Percentiles rank a stretch among this genome's conserved stretches.
Evolutionary conservation across 2,797 vertebrate genomes (phyloP).

Genomic region (Mareca strepera): DNA sequence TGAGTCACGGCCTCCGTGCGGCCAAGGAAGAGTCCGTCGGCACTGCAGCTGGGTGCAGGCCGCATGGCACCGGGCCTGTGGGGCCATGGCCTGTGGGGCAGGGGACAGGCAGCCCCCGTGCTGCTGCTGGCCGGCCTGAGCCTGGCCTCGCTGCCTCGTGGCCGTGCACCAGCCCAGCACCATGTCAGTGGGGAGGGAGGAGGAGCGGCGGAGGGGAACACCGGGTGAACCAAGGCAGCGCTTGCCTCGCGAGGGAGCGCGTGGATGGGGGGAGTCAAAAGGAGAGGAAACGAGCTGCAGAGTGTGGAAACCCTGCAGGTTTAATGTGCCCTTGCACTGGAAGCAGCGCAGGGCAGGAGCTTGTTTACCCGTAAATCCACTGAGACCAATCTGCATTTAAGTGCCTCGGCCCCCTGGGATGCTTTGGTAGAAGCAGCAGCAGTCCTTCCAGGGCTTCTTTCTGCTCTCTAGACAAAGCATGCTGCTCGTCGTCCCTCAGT

Average conservation of each 20-base stretch:
- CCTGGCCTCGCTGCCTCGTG: accelerated
- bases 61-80: not conserved
- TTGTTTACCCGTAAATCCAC: not conserved
- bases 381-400: not conserved
- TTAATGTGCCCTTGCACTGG: not conserved
- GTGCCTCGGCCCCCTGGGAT: not conserved
- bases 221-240: not conserved
- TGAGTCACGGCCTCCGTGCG: not conserved
- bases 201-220: not conserved
- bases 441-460: not conserved
- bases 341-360: not conserved
- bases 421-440: not conserved
- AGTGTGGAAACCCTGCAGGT: not conserved
- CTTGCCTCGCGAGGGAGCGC: not conserved
- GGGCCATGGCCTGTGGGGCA: accelerated
- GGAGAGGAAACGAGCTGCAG: not conserved
- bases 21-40: not conserved
- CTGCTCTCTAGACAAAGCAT: not conserved
- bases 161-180: not conserved
- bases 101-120: not conserved
- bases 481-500: not conserved
- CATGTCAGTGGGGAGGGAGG: accelerated
- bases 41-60: not conserved
- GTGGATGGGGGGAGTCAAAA: not conserved
- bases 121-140: not conserved